Conservation (phyloP, 1,140 invertebrate species). For the Anastatus disparis region DNA sequence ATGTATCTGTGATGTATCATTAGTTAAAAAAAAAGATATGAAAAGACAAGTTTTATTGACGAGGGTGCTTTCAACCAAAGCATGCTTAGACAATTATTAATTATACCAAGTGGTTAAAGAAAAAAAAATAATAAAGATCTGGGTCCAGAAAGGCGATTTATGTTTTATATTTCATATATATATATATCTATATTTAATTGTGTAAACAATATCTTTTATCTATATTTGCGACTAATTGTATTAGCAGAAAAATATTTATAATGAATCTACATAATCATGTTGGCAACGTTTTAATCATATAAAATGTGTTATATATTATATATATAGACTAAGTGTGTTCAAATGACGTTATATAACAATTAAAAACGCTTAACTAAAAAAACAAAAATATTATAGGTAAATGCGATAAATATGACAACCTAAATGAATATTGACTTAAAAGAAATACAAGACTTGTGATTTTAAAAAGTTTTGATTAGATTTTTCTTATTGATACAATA, state of each 20-base stretch:
- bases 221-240: constrained; percentile 16
- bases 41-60: constrained; percentile 29
- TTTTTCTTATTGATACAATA: too few relatives aligned
- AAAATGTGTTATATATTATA: neutral
- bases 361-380: too few relatives aligned
- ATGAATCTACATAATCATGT: constrained; percentile 2
- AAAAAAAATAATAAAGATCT: constrained; percentile 10
- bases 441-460: too few relatives aligned
- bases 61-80: constrained; percentile 34
- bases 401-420: neutral
- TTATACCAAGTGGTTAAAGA: constrained; percentile 12
- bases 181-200: too few relatives aligned
- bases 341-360: constrained; percentile 6
- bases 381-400: neutral
- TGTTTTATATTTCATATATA: constrained; percentile 32
- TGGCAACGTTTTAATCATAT: constrained; percentile 17
- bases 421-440: neutral
- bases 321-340: constrained; percentile 23
- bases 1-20: constrained; percentile 56
- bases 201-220: constrained; percentile 18
- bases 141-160: constrained; percentile 31
- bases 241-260: constrained; percentile 29
- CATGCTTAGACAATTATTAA: neutral
- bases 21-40: constrained; percentile 10
- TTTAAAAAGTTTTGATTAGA: too few relatives aligned